Evolutionary conservation across 2,888 invertebrate species (phyloP), one percentile per base, ranked within the genome.

Genomic region (Epinotia ramella): DNA sequence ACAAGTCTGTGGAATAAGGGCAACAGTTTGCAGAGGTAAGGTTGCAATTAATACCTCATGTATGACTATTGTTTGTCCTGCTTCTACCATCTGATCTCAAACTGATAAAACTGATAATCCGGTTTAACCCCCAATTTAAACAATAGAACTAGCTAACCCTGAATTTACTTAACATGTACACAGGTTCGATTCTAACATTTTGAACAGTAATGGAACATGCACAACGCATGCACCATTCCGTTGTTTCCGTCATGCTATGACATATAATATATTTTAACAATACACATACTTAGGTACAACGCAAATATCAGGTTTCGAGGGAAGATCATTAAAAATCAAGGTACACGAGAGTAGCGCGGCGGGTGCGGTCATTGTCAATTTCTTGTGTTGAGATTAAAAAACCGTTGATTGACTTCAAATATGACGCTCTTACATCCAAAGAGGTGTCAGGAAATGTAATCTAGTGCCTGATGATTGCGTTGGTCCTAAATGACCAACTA

Each of bases 201-300:
- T 44, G 16, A 65, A 73, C 66, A 67, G 44, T 53, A 49, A 79
- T 80, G 81, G 83, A 81, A 82, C 93, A 93, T 93, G 93, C 93
- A 91, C 89, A 88, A 87, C 82, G 86, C 91, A 90, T 91, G 90
- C 90, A 86, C 77, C 80, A 78, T 79, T 70, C 78, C 79, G 83
- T 53, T n/a, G n/a, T 53, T 53, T 53, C n/a, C n/a, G 79, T 79
- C 82, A 91, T 91, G 91, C 92, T 86, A 81, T 83, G 83, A 12
- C 49, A 59, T 46, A 60, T 60, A 5, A 24, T 28, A 28, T 2
- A 20, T 20, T 18, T 44, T 12, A 66, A 28, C 66, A 65, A 65
- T 64, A 64, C 63, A 53, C 53, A 53, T 53, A 53, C 53, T 53
- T n/a, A 49, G 16, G 53, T 7, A 7, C 53, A 53, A n/a, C 53